These are phyloP conservation scores for Spatulosminthurus flaviceps DNA, from an alignment of 2,888 invertebrate species.

Conservation along the genomic window DNA sequence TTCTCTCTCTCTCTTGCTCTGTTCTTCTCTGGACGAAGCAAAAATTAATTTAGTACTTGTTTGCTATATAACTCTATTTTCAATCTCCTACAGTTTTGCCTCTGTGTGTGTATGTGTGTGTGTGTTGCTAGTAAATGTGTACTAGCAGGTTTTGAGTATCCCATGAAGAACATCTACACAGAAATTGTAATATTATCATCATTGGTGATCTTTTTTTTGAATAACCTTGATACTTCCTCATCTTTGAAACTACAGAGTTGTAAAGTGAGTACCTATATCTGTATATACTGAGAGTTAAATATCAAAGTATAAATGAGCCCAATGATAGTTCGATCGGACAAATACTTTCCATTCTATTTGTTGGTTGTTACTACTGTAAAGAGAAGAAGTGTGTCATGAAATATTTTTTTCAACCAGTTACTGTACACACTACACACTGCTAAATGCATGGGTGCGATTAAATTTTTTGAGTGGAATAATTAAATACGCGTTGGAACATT, in stretches of 20 bases:
- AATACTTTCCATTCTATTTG: constrained; percentile 20
- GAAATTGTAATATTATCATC: constrained; percentile 13
- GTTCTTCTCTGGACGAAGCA: constrained; percentile 23
- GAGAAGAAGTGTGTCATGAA: constrained; percentile 6
- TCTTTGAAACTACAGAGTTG: background rate
- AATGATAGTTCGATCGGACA: background rate
- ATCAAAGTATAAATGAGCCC: constrained; percentile 8
- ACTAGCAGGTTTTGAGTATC: background rate
- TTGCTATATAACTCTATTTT: background rate
- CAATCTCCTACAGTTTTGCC: too few relatives aligned
- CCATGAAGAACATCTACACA: background rate
- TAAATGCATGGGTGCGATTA: constrained; percentile 1
- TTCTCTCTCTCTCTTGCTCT: background rate
- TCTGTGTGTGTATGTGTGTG: too few relatives aligned
- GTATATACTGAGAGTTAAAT: background rate
- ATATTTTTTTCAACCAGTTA: background rate
- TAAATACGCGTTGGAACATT: too few relatives aligned
- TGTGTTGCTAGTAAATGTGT: too few relatives aligned
- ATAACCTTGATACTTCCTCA: constrained; percentile 29
- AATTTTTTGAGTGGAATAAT: background rate
- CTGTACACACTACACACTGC: too few relatives aligned
- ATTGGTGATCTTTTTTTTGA: background rate
- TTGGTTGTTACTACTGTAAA: background rate
- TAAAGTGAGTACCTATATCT: background rate
- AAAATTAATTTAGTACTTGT: background rate